Conservation (phyloP, 2,113 vertebrate species). For the Cnemophilus loriae region DNA sequence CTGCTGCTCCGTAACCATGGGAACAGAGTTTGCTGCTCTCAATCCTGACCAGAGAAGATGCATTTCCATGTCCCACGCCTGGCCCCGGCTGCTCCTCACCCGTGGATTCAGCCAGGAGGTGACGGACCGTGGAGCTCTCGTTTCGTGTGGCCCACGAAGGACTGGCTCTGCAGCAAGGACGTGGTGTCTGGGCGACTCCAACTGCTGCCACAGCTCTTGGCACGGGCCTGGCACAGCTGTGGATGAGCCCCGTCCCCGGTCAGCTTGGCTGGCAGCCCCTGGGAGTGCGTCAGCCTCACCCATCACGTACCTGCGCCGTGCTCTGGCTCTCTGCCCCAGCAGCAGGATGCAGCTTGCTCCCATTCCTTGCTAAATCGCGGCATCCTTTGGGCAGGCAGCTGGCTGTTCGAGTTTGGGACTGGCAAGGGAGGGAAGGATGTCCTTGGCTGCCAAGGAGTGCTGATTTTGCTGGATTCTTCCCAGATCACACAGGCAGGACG, state of each 20-base stretch:
- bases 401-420: background rate
- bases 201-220: background rate
- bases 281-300: fast-evolving
- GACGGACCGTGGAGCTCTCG: background rate
- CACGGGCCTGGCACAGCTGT: background rate
- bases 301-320: fast-evolving
- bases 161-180: background rate
- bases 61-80: background rate
- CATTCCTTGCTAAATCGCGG: background rate
- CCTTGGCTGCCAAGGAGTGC: background rate
- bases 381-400: background rate
- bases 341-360: background rate
- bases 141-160: background rate
- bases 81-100: background rate
- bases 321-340: background rate
- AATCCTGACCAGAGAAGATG: slow-evolving; percentile 11
- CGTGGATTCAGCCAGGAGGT: background rate
- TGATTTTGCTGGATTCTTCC: background rate
- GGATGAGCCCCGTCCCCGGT: background rate
- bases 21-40: slow-evolving; percentile 6
- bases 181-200: background rate
- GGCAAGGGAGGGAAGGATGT: background rate
- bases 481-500: background rate
- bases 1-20: background rate
- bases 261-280: background rate